phyloP scores from a whole-genome alignment of 2,113 vertebrate species.

The Leuciscus idus region DNA sequence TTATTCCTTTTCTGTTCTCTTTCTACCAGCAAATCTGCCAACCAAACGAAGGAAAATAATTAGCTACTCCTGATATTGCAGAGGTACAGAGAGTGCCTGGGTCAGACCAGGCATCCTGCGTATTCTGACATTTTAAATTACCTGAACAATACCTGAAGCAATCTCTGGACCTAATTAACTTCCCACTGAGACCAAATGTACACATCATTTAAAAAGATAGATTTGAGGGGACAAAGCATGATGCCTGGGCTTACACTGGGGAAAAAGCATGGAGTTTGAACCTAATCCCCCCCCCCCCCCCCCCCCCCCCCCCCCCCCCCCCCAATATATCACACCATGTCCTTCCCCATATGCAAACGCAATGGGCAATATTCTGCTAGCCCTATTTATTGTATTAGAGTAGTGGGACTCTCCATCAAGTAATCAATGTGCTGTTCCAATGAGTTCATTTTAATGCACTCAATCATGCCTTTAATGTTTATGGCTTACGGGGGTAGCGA shows the following conservation, averaged over 20 bases:
- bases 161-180: conserved; percentile 93
- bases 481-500: conserved; percentile 89
- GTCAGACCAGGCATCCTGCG: conserved; percentile 73
- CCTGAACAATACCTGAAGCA: conserved; percentile 86
- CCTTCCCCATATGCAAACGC: conserved; percentile 71
- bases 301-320: not conserved
- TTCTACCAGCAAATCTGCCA: conserved; percentile 74
- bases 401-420: conserved; percentile 81
- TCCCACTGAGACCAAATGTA: conserved; percentile 73
- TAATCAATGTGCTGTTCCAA: conserved; percentile 97
- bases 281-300: not conserved
- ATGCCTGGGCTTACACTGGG: conserved; percentile 49
- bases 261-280: conserved; percentile 21
- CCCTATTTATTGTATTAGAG: conserved; percentile 75
- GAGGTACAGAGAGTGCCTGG: conserved; percentile 73
- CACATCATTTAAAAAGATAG: conserved; percentile 74
- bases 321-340: not conserved
- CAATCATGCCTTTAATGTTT: conserved; percentile 97
- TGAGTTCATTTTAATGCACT: conserved; percentile 98
- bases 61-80: conserved; percentile 82
- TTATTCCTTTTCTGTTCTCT: conserved; percentile 77
- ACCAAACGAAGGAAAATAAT: conserved; percentile 87
- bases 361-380: conserved; percentile 61
- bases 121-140: conserved; percentile 90
- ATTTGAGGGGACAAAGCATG: conserved; percentile 58